A percentile compares a stretch with the other conserved stretches of the same genome.
phyloP scores from a whole-genome alignment of 2,797 vertebrate species.

The Helicolenus hilgendorfi region DNA sequence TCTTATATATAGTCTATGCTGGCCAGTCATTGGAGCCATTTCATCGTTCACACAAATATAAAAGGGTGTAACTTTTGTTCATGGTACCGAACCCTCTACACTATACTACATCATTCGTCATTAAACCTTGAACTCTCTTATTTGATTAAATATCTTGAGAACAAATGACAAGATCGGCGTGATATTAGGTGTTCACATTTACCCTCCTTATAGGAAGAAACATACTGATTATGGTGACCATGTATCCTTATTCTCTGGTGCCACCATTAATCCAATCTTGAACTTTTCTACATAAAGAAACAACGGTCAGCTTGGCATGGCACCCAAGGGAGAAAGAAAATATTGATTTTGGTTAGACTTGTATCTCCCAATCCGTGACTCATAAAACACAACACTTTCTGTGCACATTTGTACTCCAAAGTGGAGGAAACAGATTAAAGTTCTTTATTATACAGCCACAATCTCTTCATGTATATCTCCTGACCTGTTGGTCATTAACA shows the following conservation, averaged over 20 bases:
- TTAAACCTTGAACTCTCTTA: neutral
- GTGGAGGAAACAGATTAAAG: neutral
- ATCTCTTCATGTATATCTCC: neutral
- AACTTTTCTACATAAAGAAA: neutral
- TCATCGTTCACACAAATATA: neutral
- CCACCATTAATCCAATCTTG: neutral
- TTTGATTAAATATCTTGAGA: neutral
- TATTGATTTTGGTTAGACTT: constrained; percentile 14
- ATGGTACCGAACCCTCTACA: neutral
- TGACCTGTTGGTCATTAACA: neutral
- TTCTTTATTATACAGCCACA: neutral
- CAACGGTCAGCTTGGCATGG: neutral
- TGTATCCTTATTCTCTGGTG: neutral
- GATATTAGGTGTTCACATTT: neutral
- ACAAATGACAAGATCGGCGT: neutral
- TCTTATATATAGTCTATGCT: no score
- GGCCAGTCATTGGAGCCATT: neutral
- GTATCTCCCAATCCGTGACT: neutral
- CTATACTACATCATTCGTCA: neutral
- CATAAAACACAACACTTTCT: neutral
- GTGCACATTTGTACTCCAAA: neutral
- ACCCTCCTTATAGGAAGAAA: neutral
- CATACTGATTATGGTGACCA: neutral
- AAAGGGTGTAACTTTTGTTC: neutral
- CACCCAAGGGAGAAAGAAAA: neutral